Evolutionary conservation across 2,113 vertebrate genomes (phyloP).

Genomic region (Erpornis zantholeuca): DNA sequence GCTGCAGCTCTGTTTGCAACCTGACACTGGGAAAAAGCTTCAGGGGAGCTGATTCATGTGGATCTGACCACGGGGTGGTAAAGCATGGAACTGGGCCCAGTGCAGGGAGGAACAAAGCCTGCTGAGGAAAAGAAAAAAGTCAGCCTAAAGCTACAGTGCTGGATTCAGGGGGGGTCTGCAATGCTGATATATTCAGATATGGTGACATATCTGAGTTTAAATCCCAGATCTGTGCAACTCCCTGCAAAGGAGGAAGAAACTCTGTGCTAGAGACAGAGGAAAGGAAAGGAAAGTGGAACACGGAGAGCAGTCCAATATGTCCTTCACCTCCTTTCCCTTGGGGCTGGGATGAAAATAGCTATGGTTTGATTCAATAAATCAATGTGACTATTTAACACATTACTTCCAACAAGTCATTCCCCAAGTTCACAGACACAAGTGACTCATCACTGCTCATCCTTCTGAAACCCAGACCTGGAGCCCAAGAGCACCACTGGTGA

Average conservation of each 20-base stretch:
- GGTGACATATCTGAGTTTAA: not conserved
- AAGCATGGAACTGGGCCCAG: not conserved
- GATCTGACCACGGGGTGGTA: not conserved
- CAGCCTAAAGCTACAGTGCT: not conserved
- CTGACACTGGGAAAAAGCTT: not conserved
- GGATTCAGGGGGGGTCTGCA: not conserved
- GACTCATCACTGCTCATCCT: not conserved
- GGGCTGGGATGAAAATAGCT: not conserved
- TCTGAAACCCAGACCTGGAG: not conserved
- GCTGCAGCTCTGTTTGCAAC: not conserved
- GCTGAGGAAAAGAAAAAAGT: not conserved
- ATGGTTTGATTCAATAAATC: not conserved
- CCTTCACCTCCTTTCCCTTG: not conserved
- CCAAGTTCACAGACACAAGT: not conserved
- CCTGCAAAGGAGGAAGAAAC: not conserved
- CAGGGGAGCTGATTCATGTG: not conserved
- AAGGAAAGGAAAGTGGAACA: not conserved
- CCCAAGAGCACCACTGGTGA: rapidly evolving
- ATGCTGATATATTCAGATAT: not conserved
- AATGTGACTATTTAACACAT: not conserved
- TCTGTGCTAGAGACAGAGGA: not conserved
- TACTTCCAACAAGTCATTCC: not conserved
- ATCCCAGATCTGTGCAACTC: not conserved
- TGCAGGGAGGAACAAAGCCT: not conserved
- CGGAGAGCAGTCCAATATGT: not conserved